phyloP scores from a whole-genome alignment of 2,797 vertebrate species.

The Antrozous pallidus region DNA sequence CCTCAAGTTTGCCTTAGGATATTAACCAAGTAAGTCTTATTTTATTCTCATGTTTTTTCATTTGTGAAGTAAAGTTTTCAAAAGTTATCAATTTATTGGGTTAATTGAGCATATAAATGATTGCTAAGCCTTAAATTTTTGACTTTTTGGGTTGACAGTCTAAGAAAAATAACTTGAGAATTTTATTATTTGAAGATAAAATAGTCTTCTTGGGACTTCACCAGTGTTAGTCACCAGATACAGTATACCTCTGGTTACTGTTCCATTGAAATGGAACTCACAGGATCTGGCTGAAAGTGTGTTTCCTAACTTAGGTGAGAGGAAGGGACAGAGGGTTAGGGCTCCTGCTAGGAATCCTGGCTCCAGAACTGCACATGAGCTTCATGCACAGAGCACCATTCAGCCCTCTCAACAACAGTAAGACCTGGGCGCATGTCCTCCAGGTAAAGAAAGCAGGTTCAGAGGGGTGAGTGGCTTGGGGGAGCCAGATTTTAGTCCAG shows the following conservation, averaged over 20 bases:
- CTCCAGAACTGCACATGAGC: neutral
- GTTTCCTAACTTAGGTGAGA: neutral
- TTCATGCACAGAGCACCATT: neutral
- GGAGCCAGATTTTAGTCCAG: neutral
- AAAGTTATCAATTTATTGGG: neutral
- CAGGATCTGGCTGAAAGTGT: neutral
- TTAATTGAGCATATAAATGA: neutral
- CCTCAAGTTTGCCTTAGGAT: neutral
- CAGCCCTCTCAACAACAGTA: neutral
- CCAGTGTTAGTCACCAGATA: neutral
- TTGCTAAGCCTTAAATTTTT: neutral
- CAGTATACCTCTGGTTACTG: neutral
- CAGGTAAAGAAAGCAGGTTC: neutral
- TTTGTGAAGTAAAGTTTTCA: neutral
- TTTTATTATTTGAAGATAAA: neutral
- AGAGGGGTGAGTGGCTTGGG: too few species aligned
- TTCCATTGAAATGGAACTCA: neutral
- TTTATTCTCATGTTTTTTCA: neutral
- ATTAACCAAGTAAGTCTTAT: neutral
- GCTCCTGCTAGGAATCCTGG: too few species aligned
- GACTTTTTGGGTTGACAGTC: neutral
- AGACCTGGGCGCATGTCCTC: neutral
- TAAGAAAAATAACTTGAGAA: slow-evolving; percentile 17
- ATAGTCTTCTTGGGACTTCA: neutral
- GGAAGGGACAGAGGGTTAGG: fast-evolving